Evolutionary conservation across 1,140 invertebrate genomes (phyloP), one percentile per base, ranked within the genome.

Genomic region (Araneus ventricosus): DNA sequence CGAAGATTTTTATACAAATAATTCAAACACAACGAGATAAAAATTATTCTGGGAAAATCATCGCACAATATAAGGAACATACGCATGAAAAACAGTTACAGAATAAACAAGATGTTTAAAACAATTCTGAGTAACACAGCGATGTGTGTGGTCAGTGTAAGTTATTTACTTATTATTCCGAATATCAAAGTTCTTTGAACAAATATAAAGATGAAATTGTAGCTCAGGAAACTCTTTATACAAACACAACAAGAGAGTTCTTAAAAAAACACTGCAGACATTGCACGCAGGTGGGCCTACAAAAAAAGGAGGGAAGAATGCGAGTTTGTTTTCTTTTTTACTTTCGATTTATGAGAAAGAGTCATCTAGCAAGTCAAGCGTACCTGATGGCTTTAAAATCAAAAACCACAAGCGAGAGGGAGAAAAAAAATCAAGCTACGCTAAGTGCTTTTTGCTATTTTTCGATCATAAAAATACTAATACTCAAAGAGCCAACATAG

Each of bases 351-450:
- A 37, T 34, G 8, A 75, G 70, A 75, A 22, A 75, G 20, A 75
- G 30, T 75, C 70, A 75, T 75, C 30, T 75, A 75, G 34, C 70
- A 75, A 75, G 14, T 75, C 70, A 75, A 75, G 70, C 70, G 70
- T 75, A 75, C 70, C 70, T 37, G 34, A 75, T 75, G 70, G 30
- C 70, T 34, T 37, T 34, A 75, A 75, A 75, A 75, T 75, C 34
- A 34, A 75, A 75, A 75, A 34, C 34, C 30, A 67, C 27, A 67
- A 37, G 70, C 6, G 45, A 17, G 34, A 75, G 30, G 34, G 59
- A n/a, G 24, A 63, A 63, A 52, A 52, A 75, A 75, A 24, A 30
- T 5, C 70, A 37, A 34, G 20, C 14, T 27, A 30, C 14, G 14
- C 22, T 75, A 75, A 75, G 67, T 75, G 70, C 34, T 37, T 27